Conservation (phyloP, 2,113 vertebrate genomes). For the Gopherus flavomarginatus region DNA sequence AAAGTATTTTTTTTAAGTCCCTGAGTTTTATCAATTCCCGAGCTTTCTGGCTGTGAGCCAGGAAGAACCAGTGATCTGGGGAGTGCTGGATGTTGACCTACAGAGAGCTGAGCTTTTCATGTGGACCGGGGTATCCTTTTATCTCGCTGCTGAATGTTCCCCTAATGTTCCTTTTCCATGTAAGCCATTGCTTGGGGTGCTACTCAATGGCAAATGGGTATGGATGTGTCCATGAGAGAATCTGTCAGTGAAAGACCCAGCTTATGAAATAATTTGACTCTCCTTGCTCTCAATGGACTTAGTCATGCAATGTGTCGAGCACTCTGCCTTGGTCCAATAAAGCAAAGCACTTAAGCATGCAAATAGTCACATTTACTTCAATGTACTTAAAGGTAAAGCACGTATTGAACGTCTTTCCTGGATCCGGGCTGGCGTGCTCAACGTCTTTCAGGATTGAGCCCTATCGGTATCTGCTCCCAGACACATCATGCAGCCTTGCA, state of each 20-base stretch:
- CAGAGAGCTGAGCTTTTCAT: neutral
- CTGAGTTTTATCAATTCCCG: neutral
- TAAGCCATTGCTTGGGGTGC: rapidly evolving
- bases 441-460: neutral
- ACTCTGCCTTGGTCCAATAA: neutral
- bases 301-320: neutral
- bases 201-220: rapidly evolving
- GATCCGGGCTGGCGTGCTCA: neutral
- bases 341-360: neutral
- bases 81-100: neutral
- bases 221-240: neutral
- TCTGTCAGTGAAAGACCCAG: neutral
- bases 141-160: neutral
- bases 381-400: neutral
- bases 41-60: neutral
- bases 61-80: neutral
- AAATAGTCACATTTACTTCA: neutral
- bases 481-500: rapidly evolving
- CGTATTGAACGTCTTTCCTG: neutral
- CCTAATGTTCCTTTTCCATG: neutral
- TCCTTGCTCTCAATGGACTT: neutral
- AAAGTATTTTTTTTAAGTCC: neutral
- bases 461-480: neutral
- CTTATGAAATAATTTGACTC: neutral
- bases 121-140: neutral